A percentile compares a stretch with the other conserved stretches of the same genome.
These are phyloP conservation scores for Periparus ater DNA, from an alignment of 2,797 vertebrate species.

Conservation along the genomic window DNA sequence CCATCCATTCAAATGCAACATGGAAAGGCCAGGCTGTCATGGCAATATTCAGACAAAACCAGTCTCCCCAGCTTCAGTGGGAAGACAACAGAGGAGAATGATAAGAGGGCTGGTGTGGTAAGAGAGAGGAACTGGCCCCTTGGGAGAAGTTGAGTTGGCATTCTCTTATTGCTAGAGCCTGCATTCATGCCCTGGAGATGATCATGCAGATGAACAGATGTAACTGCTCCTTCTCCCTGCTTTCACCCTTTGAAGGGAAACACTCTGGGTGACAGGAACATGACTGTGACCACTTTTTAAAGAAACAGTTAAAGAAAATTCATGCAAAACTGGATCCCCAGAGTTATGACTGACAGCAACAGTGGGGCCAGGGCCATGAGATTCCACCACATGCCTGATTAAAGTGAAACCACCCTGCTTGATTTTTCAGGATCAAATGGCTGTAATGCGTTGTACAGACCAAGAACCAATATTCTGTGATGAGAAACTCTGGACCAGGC, in stretches of 20 bases:
- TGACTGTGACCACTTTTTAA: not conserved
- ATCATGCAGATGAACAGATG: not conserved
- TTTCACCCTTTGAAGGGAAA: not conserved
- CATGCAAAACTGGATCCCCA: not conserved
- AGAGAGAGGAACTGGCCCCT: not conserved
- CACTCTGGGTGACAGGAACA: not conserved
- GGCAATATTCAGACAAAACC: not conserved
- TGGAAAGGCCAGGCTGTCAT: not conserved
- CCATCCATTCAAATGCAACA: not conserved
- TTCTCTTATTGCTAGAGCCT: not conserved
- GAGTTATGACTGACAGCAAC: conserved; percentile 11
- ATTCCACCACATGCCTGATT: not conserved
- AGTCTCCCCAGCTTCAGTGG: not conserved
- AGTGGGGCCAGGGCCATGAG: not conserved
- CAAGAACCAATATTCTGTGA: not conserved
- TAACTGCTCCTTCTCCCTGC: not conserved
- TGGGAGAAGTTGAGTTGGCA: not conserved
- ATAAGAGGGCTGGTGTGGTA: not conserved
- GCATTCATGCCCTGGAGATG: not conserved
- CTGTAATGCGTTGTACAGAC: not conserved
- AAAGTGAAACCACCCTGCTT: not conserved
- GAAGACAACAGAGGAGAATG: not conserved
- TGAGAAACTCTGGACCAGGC: conserved; percentile 23
- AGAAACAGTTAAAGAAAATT: not conserved
- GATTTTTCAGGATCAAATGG: conserved; percentile 20